phyloP scores from a whole-genome alignment of 1,140 invertebrate genomes.

The Zophobas morio region DNA sequence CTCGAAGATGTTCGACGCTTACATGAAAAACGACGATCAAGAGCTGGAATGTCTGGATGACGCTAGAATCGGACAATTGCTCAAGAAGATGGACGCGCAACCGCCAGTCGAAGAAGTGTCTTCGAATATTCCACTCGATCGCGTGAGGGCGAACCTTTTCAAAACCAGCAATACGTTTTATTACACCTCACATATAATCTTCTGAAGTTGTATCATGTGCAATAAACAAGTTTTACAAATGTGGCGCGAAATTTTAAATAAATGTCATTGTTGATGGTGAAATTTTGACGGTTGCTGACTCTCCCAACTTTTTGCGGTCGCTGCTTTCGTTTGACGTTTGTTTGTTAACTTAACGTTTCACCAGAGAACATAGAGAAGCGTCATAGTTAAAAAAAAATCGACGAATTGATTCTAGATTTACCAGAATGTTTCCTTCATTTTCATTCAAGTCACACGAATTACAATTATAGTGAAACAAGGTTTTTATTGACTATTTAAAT shows the following conservation, averaged over 20 bases:
- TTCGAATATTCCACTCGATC: too few species aligned
- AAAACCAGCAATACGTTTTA: too few species aligned
- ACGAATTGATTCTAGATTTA: too few species aligned
- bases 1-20: constrained; percentile 20
- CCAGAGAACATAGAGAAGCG: neutral
- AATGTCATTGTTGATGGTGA: neutral
- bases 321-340: neutral
- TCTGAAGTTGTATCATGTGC: too few species aligned
- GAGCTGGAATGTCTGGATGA: neutral
- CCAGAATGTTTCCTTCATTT: too few species aligned
- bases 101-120: neutral
- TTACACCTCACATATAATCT: too few species aligned
- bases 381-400: too few species aligned
- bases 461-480: too few species aligned
- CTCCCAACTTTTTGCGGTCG: neutral
- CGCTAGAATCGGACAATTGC: neutral
- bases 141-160: too few species aligned
- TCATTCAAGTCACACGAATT: too few species aligned
- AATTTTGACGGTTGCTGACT: neutral
- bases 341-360: neutral
- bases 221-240: neutral
- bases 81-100: neutral
- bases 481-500: too few species aligned
- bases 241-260: neutral
- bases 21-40: neutral